Evolutionary conservation across 1,140 invertebrate genomes (phyloP), one percentile per base, ranked within the genome.

Genomic region (Planococcus citri): DNA sequence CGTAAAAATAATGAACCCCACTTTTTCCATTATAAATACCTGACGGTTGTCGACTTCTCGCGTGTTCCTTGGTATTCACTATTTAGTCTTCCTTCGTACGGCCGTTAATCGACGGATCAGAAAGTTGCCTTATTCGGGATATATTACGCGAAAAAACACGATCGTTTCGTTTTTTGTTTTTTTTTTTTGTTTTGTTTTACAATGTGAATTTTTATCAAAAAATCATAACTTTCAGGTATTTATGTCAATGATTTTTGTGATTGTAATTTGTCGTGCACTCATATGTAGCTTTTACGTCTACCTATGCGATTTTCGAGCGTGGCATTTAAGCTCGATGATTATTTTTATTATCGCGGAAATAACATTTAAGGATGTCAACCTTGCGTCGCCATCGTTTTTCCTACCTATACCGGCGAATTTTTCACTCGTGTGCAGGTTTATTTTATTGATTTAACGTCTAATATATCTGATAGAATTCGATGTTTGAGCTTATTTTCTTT

Each of bases 21-120:
- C 17, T 51, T 51, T n/a, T n/a, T 51, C 12, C 41, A 51, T 51
- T 51, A 51, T 51, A 51, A 51, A 51, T 51, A 51, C 41, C 41
- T 51, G 41, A 51, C 41, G 41, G 41, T 51, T 51, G 41, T 51
- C 41, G 41, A 51, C 41, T 51, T 51, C 41, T 51, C 41, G 41
- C 41, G 41, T 51, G 41, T 51, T 51, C 41, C 17, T 51, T 3
- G 41, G 6, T 51, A 51, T 51, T 51, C 41, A 51, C 41, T 17
- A 51, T 4, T 51, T 51, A 51, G 41, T 51, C 41, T 51, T 51
- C 41, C 41, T 51, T 51, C 41, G 41, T 51, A 51, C 41, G 41
- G 41, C 41, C 17, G 41, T 51, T 51, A 20, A 14, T 51, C 41
- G 41, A 51, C 41, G 41, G 17, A 51, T n/a, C 41, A 20, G 41